A percentile compares a stretch with the other conserved stretches of the same genome.
phyloP scores from a whole-genome alignment of 2,113 vertebrate species.

The Petroica traversi region DNA sequence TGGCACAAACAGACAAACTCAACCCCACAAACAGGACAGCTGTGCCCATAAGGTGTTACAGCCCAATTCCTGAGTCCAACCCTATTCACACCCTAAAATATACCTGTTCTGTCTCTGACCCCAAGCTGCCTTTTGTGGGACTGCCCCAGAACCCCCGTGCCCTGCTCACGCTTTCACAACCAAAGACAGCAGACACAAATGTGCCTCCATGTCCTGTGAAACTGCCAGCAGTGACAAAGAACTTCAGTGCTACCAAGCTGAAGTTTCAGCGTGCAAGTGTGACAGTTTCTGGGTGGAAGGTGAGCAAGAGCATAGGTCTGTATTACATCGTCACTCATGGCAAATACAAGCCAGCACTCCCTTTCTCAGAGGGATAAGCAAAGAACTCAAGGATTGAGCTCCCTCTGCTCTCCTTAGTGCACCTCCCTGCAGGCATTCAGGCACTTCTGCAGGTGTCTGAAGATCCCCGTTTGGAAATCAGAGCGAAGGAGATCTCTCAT shows the following conservation, averaged over 20 bases:
- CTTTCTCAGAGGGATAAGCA: not conserved
- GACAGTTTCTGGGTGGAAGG: not conserved
- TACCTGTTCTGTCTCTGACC: not conserved
- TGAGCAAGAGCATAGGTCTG: not conserved
- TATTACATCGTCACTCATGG: not conserved
- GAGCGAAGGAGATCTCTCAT: not conserved
- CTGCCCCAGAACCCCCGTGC: accelerated
- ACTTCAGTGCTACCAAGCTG: not conserved
- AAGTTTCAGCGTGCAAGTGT: not conserved
- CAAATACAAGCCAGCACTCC: not conserved
- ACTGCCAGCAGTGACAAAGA: not conserved
- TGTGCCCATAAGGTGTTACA: not conserved
- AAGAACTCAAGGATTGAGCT: not conserved
- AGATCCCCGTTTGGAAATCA: not conserved
- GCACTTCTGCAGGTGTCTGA: not conserved
- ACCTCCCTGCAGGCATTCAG: not conserved
- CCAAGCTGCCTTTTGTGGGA: not conserved
- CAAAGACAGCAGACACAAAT: not conserved
- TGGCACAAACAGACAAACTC: accelerated
- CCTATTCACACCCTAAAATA: not conserved
- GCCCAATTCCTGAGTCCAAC: not conserved
- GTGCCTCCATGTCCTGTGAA: not conserved
- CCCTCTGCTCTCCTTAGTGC: not conserved
- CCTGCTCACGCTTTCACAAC: accelerated
- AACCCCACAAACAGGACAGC: not conserved